Evolutionary conservation across 53 echinoderm and acorn worm genomes (phyloP).

Genomic region (Echinarachnius parma): DNA sequence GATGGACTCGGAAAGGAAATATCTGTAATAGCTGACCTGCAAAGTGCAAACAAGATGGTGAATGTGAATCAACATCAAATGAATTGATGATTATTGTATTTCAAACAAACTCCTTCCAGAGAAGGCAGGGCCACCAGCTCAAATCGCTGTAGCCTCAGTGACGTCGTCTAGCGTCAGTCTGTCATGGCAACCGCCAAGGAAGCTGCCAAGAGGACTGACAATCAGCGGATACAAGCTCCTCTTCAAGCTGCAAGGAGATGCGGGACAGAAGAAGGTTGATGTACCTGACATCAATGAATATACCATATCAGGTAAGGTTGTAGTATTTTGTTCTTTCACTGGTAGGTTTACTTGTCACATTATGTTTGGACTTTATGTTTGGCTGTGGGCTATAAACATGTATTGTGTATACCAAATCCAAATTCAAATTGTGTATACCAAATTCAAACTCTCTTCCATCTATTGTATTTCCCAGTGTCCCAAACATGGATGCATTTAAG

Average conservation of each 20-base stretch:
- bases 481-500: too few relatives aligned
- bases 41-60: too few relatives aligned
- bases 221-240: slow-evolving; percentile 31
- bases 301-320: slow-evolving; percentile 17
- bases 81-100: too few relatives aligned
- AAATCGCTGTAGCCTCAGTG: background rate
- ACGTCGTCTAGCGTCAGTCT: slow-evolving; percentile 3
- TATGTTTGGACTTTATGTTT: background rate
- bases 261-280: slow-evolving; percentile 12
- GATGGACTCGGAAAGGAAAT: too few relatives aligned
- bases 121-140: slow-evolving; percentile 24
- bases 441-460: too few relatives aligned
- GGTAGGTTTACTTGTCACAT: background rate
- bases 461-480: too few relatives aligned
- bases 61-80: too few relatives aligned
- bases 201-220: background rate
- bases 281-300: slow-evolving; percentile 2
- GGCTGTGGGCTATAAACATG: too few relatives aligned
- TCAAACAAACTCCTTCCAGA: background rate
- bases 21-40: too few relatives aligned
- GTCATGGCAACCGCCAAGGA: background rate
- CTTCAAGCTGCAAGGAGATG: background rate
- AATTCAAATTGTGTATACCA: too few relatives aligned
- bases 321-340: background rate
- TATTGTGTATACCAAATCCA: too few relatives aligned